Percentiles rank a stretch among this genome's conserved stretches.
Conservation (phyloP, 1,140 invertebrate genomes). For the Drosophila navojoa region DNA sequence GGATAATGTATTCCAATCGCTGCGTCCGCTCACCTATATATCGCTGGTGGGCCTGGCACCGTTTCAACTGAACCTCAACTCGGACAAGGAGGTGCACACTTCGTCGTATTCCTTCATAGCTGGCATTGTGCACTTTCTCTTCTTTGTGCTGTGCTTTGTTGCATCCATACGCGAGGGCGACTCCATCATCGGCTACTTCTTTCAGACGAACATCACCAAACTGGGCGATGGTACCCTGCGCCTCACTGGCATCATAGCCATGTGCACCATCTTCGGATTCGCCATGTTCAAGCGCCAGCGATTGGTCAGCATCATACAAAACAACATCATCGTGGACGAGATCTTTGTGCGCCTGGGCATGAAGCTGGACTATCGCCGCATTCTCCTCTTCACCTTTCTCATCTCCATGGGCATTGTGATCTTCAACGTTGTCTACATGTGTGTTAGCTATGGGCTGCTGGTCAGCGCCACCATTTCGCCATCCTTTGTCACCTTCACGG, state of each 20-base stretch:
- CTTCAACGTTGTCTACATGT: constrained; percentile 76
- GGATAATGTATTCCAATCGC: constrained; percentile 78
- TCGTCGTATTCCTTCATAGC: constrained; percentile 68
- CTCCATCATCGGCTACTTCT: constrained; percentile 81
- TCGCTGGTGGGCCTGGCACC: constrained; percentile 76
- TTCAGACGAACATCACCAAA: constrained; percentile 78
- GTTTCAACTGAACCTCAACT: constrained; percentile 67
- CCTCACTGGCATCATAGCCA: constrained; percentile 77
- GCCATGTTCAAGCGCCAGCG: constrained; percentile 70
- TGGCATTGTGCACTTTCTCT: constrained; percentile 74
- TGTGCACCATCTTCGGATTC: constrained; percentile 77
- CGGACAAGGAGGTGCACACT: constrained; percentile 72
- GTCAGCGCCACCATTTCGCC: constrained; percentile 69
- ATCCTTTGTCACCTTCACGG: constrained; percentile 76
- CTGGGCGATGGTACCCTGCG: constrained; percentile 70
- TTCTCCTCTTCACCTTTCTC: constrained; percentile 61
- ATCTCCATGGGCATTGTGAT: constrained; percentile 75
- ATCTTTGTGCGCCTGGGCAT: constrained; percentile 74
- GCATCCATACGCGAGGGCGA: constrained; percentile 65
- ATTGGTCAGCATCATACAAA: constrained; percentile 72
- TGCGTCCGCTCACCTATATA: constrained; percentile 71
- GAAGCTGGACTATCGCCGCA: constrained; percentile 72
- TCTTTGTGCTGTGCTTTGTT: constrained; percentile 73
- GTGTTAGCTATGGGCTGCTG: constrained; percentile 74
- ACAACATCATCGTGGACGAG: constrained; percentile 74